These are phyloP conservation scores for Anomalospiza imberbis DNA, from an alignment of 2,797 vertebrate species.

Conservation along the genomic window DNA sequence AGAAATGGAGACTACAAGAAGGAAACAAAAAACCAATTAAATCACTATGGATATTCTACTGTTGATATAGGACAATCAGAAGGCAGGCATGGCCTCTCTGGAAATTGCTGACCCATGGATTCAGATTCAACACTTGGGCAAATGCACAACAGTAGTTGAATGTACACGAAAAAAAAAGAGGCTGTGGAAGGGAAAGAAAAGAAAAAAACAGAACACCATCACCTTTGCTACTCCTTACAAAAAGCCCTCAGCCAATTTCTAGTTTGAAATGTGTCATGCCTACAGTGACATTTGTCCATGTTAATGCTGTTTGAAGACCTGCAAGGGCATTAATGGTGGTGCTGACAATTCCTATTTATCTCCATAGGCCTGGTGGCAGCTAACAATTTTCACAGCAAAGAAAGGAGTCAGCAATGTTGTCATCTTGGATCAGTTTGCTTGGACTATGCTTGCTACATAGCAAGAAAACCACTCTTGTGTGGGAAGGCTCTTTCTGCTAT, in stretches of 20 bases:
- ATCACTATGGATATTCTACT: not conserved
- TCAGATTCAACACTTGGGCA: not conserved
- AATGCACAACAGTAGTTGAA: not conserved
- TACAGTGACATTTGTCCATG: slow-evolving; percentile 2
- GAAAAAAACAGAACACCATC: not conserved
- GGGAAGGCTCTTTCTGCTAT: slow-evolving; percentile 1
- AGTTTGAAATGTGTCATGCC: not conserved
- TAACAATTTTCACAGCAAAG: slow-evolving; percentile 21
- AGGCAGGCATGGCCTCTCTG: not conserved
- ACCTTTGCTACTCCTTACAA: not conserved
- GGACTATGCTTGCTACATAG: not conserved
- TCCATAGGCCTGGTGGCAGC: slow-evolving; percentile 16
- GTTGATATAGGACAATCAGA: not conserved
- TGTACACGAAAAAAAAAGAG: not conserved
- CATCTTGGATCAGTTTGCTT: slow-evolving; percentile 7
- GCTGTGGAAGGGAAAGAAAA: not conserved
- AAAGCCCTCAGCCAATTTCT: not conserved
- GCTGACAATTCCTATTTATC: slow-evolving; percentile 34
- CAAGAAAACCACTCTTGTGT: slow-evolving; percentile 3
- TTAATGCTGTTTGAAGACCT: slow-evolving; percentile 20
- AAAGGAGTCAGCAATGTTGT: slow-evolving; percentile 21
- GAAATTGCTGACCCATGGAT: not conserved
- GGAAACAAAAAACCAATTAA: not conserved
- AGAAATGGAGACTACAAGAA: not conserved
- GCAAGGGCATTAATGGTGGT: not conserved